Conservation (phyloP, 2,113 vertebrate species). For the Tenrec ecaudatus region DNA sequence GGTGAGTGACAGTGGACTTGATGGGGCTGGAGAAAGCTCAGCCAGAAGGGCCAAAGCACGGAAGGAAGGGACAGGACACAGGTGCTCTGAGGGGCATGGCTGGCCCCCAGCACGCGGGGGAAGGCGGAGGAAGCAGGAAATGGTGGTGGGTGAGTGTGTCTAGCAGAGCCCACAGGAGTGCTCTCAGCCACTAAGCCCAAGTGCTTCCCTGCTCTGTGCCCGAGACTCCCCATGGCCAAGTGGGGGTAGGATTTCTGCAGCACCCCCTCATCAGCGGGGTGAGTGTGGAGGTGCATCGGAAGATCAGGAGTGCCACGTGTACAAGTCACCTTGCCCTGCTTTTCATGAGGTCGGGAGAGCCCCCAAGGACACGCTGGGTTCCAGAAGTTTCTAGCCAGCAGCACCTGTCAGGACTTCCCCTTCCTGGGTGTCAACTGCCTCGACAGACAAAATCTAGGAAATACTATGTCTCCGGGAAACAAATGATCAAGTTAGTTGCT, state of each 20-base stretch:
- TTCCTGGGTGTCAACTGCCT: background rate
- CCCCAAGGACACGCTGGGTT: background rate
- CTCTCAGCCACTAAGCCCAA: background rate
- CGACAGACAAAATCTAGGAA: slow-evolving; percentile 33
- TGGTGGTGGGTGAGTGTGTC: background rate
- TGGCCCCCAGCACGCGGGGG: background rate
- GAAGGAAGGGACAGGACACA: background rate
- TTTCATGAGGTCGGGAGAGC: background rate
- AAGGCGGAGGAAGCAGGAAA: background rate
- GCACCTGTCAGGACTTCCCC: background rate
- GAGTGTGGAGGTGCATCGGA: background rate
- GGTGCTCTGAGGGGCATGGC: background rate
- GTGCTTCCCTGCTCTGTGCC: background rate
- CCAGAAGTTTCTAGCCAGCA: background rate
- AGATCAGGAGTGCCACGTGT: background rate
- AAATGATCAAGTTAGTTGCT: background rate
- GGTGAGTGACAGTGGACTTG: background rate
- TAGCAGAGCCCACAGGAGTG: background rate
- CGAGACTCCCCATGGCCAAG: background rate
- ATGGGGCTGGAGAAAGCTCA: background rate
- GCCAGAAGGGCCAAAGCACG: background rate
- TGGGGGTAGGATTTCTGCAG: background rate
- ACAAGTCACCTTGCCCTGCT: background rate
- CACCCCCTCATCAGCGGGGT: background rate
- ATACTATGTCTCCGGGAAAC: background rate